Evolutionary conservation across 2,113 vertebrate species (phyloP).

Genomic region (Petaurus breviceps): DNA sequence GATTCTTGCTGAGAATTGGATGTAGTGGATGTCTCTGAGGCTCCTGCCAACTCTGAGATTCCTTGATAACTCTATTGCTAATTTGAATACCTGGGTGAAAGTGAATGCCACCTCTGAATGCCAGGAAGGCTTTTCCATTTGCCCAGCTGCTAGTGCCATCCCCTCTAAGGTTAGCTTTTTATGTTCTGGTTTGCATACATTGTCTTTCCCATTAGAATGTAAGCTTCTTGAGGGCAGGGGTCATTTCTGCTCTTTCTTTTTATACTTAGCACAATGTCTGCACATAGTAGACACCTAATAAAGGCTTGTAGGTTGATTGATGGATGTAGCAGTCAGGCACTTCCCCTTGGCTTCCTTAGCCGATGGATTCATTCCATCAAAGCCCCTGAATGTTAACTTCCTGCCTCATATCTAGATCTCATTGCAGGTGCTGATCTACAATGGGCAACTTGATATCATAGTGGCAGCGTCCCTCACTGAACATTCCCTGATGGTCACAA

Average conservation of each 20-base stretch:
- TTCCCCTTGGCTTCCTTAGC: background rate
- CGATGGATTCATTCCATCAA: background rate
- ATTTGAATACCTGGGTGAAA: background rate
- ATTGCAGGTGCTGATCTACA: constrained; percentile 90
- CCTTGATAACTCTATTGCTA: background rate
- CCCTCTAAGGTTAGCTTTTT: background rate
- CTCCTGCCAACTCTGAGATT: background rate
- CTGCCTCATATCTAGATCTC: background rate
- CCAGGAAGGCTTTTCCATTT: background rate
- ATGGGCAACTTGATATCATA: constrained; percentile 91
- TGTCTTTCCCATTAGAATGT: background rate
- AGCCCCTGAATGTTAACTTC: background rate
- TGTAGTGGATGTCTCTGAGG: background rate
- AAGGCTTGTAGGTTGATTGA: background rate
- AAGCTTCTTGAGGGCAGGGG: background rate
- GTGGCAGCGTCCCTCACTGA: constrained; percentile 90
- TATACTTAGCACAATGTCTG: background rate
- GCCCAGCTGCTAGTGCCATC: background rate
- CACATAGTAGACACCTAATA: background rate
- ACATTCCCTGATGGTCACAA: constrained; percentile 86
- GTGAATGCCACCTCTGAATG: background rate
- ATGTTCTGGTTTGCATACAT: background rate
- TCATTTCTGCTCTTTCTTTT: background rate
- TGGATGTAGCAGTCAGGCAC: background rate
- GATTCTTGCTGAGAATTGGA: background rate